phyloP scores from a whole-genome alignment of 2,888 invertebrate species.

The Clostera curtula region DNA sequence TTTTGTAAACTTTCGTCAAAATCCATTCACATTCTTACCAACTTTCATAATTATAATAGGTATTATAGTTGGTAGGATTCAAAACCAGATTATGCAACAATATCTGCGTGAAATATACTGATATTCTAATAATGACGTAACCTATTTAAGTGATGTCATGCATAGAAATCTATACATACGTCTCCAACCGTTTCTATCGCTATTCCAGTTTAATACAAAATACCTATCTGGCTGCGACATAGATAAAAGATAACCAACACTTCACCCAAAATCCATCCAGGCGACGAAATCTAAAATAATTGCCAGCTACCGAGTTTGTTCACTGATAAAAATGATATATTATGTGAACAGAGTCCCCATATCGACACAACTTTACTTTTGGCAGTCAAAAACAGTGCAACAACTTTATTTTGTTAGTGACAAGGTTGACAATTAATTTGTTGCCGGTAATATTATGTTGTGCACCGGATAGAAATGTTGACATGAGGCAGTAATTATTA shows the following conservation, averaged over 20 bases:
- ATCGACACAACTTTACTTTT: conserved; percentile 19
- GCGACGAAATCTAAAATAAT: conserved; percentile 44
- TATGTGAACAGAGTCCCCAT: conserved; percentile 29
- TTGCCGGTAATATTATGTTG: conserved; percentile 7
- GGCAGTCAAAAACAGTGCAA: conserved; percentile 7
- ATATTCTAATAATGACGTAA: too few relatives aligned
- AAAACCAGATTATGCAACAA: too few relatives aligned
- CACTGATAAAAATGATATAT: conserved; percentile 42
- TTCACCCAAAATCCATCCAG: conserved; percentile 28
- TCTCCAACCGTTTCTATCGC: not conserved
- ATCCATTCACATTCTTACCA: too few relatives aligned
- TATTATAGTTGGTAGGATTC: too few relatives aligned
- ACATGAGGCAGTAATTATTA: conserved; percentile 35
- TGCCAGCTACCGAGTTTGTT: conserved; percentile 41
- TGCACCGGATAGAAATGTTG: conserved; percentile 28
- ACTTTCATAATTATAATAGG: too few relatives aligned
- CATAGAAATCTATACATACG: too few relatives aligned
- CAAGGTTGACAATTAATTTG: conserved; percentile 6
- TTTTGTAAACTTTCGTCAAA: too few relatives aligned
- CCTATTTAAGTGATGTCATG: too few relatives aligned
- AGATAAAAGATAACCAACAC: conserved; percentile 15
- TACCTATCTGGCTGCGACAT: conserved; percentile 4
- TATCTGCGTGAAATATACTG: too few relatives aligned
- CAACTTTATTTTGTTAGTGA: conserved; percentile 1
- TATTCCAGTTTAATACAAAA: conserved; percentile 3